Evolutionary conservation across 2,113 vertebrate genomes (phyloP), one percentile per base, ranked within the genome.

Genomic region (Columba livia): DNA sequence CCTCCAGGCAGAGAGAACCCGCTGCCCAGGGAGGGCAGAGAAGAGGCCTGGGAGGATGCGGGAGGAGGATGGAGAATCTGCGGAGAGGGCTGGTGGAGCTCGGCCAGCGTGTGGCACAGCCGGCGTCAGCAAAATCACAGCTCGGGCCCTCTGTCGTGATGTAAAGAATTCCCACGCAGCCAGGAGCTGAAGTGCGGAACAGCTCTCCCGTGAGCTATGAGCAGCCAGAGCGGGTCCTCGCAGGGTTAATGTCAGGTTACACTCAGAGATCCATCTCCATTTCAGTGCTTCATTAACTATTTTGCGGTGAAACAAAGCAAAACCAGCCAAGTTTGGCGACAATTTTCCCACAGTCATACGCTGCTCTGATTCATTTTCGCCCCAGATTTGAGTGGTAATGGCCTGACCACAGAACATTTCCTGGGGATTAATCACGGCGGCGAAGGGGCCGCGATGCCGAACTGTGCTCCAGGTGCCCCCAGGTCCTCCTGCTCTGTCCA

Each of bases 371-470:
- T 94, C 93, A 79, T 97, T 95, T 81, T 81, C 20, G 1, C 79
- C 80, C 8, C 90, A 69, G 88, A 81, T 92, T 67, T 80, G 86
- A 94, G 92, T 60, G 90, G 94, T 93, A 94, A 90, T 67, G 88
- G 88, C 50, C 94, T 87, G 80, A 97, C 96, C 92, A 92, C 96
- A 94, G 92, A 95, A 86, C 88, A 92, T 93, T 97, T 96, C 96
- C 96, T 89, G 92, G 94, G 93, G 93, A 96, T 96, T 96, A 96
- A 96, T 94, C 90, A 93, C 0, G 62, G 88, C 90, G 87, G 93
- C 88, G 94, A 93, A 96, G 75, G 92, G 89, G 92, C 85, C 61
- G 48, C 15, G 14, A 32, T 6, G 54, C 89, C 16, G 1, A 71
- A 6, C 66, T 34, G 54, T 28, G 50, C 80, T 93, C 92, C 94